Evolutionary conservation across 2,113 vertebrate species (phyloP).

Genomic region (Steatornis caripensis): DNA sequence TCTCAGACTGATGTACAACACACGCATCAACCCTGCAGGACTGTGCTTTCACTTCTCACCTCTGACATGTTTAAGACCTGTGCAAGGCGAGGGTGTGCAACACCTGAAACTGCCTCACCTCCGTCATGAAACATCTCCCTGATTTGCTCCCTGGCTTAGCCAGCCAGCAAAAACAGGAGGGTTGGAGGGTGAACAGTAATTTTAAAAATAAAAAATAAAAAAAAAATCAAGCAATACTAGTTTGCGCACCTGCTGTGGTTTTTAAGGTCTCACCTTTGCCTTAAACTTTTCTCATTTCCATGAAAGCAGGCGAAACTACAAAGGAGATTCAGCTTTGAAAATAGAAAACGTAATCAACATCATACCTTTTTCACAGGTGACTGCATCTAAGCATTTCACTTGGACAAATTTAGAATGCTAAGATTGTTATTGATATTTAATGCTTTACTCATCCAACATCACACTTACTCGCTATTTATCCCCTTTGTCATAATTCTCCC

Average conservation of each 20-base stretch:
- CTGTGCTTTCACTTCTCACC: background rate
- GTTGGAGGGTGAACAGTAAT: background rate
- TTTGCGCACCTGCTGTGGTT: background rate
- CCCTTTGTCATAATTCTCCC: background rate
- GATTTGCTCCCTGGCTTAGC: background rate
- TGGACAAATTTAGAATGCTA: background rate
- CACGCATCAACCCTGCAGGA: background rate
- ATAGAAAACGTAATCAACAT: fast-evolving
- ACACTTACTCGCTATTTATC: background rate
- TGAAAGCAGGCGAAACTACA: background rate
- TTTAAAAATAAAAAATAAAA: no score
- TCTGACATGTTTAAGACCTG: background rate
- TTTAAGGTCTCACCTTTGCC: background rate
- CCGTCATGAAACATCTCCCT: fast-evolving
- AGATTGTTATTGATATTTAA: background rate
- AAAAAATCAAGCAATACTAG: background rate
- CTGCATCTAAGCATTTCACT: background rate
- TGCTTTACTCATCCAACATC: background rate
- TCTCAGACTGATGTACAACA: background rate
- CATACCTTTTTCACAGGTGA: background rate
- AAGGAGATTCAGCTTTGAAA: background rate
- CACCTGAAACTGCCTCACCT: background rate
- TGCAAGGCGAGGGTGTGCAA: background rate
- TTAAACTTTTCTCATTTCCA: background rate
- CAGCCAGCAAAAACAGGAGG: background rate